Conservation (phyloP, 1,140 invertebrate species). For the Danaus melanippus region DNA sequence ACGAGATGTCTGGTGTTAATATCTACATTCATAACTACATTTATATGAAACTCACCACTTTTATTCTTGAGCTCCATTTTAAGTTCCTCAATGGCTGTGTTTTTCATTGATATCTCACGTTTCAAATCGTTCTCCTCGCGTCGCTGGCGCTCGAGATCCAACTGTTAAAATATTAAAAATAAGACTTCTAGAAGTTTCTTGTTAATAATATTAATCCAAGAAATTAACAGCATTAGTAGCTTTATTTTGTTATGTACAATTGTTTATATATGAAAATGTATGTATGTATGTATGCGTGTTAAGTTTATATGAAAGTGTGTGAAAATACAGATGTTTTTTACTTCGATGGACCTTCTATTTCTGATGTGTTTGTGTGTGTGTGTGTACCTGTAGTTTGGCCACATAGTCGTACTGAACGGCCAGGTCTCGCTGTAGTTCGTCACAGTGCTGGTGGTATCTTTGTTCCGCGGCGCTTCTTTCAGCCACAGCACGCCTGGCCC, state of each 20-base stretch:
- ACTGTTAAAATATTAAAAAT: constrained; percentile 40
- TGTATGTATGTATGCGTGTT: too few species aligned
- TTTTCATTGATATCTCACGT: constrained; percentile 81
- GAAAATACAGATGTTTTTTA: too few species aligned
- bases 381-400: constrained; percentile 75
- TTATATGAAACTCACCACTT: constrained; percentile 70
- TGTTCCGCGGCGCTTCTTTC: constrained; percentile 82
- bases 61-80: constrained; percentile 85
- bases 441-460: constrained; percentile 80
- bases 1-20: not conserved
- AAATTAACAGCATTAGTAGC: too few species aligned
- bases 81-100: constrained; percentile 80
- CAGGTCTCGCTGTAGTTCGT: constrained; percentile 83
- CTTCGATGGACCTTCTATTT: too few species aligned
- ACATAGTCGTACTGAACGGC: constrained; percentile 85
- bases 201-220: too few species aligned
- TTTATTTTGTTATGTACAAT: too few species aligned
- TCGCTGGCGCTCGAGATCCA: constrained; percentile 84
- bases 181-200: not conserved
- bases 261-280: too few species aligned
- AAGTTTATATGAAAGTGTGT: too few species aligned
- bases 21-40: constrained; percentile 2
- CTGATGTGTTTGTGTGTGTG: too few species aligned
- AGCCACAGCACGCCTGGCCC: constrained; percentile 76
- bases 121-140: constrained; percentile 82